phyloP scores from a whole-genome alignment of 2,113 vertebrate species.

The Campylomormyrus numenius region DNA sequence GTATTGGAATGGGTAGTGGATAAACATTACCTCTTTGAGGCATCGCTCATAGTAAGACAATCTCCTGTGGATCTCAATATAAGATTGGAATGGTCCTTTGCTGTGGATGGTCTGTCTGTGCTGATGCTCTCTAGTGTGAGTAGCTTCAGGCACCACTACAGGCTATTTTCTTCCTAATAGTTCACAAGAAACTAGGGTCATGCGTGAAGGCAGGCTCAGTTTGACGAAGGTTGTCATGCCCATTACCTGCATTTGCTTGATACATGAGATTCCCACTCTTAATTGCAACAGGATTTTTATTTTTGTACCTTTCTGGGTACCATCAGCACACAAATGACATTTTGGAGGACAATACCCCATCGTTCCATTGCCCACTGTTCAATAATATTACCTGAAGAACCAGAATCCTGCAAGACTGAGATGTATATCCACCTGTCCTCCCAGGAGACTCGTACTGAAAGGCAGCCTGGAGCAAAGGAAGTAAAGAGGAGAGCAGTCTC shows the following conservation, averaged over 20 bases:
- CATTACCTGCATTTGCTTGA: background rate
- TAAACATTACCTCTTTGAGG: background rate
- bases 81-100: background rate
- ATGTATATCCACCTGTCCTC: background rate
- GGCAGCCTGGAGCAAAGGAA: background rate
- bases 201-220: background rate
- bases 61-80: background rate
- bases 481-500: background rate
- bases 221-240: background rate
- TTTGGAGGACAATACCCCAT: background rate
- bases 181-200: background rate
- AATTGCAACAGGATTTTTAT: background rate
- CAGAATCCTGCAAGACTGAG: background rate
- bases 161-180: background rate
- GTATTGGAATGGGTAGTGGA: background rate
- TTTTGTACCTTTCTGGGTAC: background rate
- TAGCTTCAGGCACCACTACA: background rate
- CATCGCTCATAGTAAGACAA: background rate
- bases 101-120: background rate
- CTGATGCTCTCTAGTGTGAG: background rate
- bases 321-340: background rate
- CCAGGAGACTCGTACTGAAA: background rate
- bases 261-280: background rate
- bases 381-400: background rate
- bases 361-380: background rate